These are phyloP conservation scores for Pipistrellus pipistrellus DNA, from an alignment of 2,797 vertebrate species.

Conservation along the genomic window DNA sequence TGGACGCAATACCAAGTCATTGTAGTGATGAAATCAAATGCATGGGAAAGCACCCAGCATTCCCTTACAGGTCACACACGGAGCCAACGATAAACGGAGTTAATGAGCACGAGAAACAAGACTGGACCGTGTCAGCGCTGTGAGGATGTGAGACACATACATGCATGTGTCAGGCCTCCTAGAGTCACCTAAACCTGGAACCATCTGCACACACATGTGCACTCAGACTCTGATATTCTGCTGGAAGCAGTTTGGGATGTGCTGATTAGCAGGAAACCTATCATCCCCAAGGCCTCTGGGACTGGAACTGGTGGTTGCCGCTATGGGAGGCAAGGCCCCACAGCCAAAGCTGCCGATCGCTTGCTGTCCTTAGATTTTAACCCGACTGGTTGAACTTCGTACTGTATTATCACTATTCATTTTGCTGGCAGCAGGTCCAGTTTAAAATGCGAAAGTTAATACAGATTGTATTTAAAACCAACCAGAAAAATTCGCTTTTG, in stretches of 20 bases:
- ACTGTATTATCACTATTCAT: neutral
- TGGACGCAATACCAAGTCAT: neutral
- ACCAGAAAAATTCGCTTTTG: neutral
- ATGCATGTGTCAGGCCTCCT: neutral
- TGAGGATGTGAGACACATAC: neutral
- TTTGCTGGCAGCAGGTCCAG: neutral
- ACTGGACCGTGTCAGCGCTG: neutral
- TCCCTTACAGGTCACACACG: neutral
- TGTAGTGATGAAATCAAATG: neutral
- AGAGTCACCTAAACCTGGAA: neutral
- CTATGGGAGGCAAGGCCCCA: neutral
- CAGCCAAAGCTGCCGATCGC: neutral
- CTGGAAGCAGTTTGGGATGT: neutral
- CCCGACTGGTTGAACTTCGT: neutral
- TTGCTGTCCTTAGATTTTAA: neutral
- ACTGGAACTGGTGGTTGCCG: neutral
- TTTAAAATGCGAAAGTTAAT: constrained; percentile 17
- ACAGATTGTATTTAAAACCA: constrained; percentile 1
- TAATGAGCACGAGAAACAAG: neutral
- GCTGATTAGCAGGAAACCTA: constrained; percentile 39
- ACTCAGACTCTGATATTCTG: neutral
- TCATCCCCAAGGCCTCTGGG: neutral
- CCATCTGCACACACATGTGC: neutral
- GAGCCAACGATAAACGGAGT: neutral
- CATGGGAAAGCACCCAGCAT: neutral